These are phyloP conservation scores for Phortica magna DNA, from an alignment of 2,888 invertebrate species.

Conservation along the genomic window DNA sequence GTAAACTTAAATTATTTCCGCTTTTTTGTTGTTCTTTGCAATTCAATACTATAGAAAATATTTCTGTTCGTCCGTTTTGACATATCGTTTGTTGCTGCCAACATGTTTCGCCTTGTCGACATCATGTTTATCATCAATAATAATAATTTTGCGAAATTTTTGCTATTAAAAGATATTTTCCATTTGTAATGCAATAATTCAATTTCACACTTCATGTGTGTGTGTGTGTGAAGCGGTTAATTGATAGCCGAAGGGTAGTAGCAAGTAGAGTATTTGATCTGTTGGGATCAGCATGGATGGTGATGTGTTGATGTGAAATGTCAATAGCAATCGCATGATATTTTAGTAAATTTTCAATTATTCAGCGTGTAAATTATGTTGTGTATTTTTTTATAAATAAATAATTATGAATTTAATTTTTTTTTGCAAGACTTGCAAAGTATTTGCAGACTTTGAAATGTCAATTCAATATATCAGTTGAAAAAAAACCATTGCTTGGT, in stretches of 20 bases:
- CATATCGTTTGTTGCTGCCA: neutral
- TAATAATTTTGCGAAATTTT: neutral
- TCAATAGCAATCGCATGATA: neutral
- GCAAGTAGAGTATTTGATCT: neutral
- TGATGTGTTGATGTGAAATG: neutral
- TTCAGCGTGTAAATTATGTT: too few relatives aligned
- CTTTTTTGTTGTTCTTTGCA: conserved; percentile 34
- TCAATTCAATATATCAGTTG: too few relatives aligned
- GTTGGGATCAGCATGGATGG: neutral
- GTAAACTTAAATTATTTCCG: conserved; percentile 27
- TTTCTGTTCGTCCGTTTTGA: neutral
- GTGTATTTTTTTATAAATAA: too few relatives aligned
- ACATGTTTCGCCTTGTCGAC: conserved; percentile 24
- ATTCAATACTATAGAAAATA: conserved; percentile 6
- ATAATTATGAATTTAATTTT: too few relatives aligned
- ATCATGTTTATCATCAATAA: conserved; percentile 32
- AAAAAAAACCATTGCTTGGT: too few relatives aligned
- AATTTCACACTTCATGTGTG: neutral
- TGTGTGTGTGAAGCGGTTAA: neutral
- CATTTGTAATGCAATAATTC: neutral
- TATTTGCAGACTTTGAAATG: too few relatives aligned
- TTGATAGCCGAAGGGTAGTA: neutral
- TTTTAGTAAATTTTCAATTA: too few relatives aligned
- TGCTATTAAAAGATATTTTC: neutral
- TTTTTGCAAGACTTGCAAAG: too few relatives aligned